These are phyloP conservation scores for Drosophila cardini DNA, from an alignment of 1,140 invertebrate species.

Conservation along the genomic window DNA sequence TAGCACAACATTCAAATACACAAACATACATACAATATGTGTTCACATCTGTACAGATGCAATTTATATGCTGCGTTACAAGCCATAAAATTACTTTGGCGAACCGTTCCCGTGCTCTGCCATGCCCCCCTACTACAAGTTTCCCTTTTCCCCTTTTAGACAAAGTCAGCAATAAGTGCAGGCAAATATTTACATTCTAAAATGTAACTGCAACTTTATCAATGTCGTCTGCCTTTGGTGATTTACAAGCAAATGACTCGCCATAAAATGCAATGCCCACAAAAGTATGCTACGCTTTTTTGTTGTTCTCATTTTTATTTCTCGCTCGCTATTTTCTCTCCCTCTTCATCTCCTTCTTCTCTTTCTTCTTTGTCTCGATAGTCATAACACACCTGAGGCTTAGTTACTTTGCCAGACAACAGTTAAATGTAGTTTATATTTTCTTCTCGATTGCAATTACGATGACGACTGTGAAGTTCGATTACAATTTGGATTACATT, in stretches of 20 bases:
- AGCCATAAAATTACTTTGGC: constrained; percentile 67
- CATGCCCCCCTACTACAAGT: background rate
- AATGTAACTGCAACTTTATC: constrained; percentile 83
- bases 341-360: background rate
- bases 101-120: background rate
- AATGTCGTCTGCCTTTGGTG: constrained; percentile 82
- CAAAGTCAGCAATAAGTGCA: constrained; percentile 72
- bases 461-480: constrained; percentile 36
- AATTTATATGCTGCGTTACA: constrained; percentile 63
- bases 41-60: constrained; percentile 44
- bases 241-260: constrained; percentile 75
- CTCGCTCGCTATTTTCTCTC: background rate
- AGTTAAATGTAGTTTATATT: constrained; percentile 30
- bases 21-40: constrained; percentile 3
- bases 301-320: constrained; percentile 7
- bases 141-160: background rate
- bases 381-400: constrained; percentile 76
- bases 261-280: constrained; percentile 70
- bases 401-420: constrained; percentile 19
- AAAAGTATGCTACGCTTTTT: constrained; percentile 56
- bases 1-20: background rate
- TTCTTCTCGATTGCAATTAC: constrained; percentile 51
- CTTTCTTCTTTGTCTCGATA: constrained; percentile 39
- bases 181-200: constrained; percentile 81
- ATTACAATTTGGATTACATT: constrained; percentile 65